Evolutionary conservation across 2,113 vertebrate genomes (phyloP), one percentile per base, ranked within the genome.

Genomic region (Corydoras maculifer): DNA sequence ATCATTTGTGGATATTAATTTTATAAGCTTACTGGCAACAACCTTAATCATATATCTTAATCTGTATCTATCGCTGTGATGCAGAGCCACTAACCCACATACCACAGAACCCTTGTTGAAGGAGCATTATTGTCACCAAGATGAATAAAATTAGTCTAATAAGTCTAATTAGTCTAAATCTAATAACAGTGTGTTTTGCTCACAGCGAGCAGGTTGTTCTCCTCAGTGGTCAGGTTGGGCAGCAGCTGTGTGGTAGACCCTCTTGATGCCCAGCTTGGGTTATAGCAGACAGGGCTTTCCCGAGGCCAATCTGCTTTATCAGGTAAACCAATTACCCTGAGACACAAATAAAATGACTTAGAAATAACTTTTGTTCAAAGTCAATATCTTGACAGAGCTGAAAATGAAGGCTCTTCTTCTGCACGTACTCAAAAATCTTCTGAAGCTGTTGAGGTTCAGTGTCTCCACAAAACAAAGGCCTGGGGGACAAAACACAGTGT

Each of bases 361-460:
- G 3, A 61, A 13, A 43, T 43, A 43, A 4, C 4, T 8, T 43
- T 2, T 2, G 35, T 4, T 2, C 35, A 43, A 14, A n/a, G 29
- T 11, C 0, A 48, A 29, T 54, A 11, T 0, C 1, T 2, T 60
- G 12, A 64, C 10, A 50, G 29, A 14, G 4, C 18, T 25, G 18
- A 25, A 2, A 25, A 25, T 25, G 18, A 25, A 25, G 2, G 18
- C 18, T 25, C 2, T 25, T 1, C 18, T 30, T 29, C 59, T 73
- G 18, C 0, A 85, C 89, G 84, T 68, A 91, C 90, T 87, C 86
- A 77, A 91, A 90, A 65, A 91, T 90, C 74, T 87, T 88, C 11
- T 86, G 84, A 49, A 91, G 85, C 83, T 89, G 90, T 74, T 88
- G 87, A 30, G 81, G 63, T 71, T 90, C 89, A 4, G 86, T 83